phyloP scores from a whole-genome alignment of 1,140 invertebrate genomes.

The Heliothis virescens region DNA sequence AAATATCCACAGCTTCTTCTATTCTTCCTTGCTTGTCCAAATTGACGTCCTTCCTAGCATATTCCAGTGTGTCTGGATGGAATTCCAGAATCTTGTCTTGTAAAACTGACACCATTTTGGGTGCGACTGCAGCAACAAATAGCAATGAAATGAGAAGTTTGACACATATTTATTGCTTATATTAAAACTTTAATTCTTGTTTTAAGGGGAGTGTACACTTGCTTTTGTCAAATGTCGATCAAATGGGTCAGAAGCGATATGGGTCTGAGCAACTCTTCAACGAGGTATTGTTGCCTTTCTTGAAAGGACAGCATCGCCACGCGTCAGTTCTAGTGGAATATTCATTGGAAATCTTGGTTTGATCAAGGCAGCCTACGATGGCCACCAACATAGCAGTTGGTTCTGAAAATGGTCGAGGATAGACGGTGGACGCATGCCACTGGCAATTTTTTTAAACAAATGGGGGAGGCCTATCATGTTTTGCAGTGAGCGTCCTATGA shows the following conservation, averaged over 20 bases:
- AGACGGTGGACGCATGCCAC: neutral
- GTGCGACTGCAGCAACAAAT: neutral
- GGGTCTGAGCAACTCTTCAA: too few relatives aligned
- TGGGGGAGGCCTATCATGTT: neutral
- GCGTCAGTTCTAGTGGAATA: too few relatives aligned
- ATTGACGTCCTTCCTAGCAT: conserved; percentile 54
- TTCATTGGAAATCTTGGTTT: neutral
- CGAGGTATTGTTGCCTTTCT: too few relatives aligned
- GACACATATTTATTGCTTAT: neutral
- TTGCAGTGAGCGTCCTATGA: neutral
- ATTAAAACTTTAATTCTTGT: neutral
- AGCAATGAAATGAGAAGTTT: neutral
- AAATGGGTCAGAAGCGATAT: too few relatives aligned
- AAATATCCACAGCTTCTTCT: conserved; percentile 56
- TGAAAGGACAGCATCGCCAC: too few relatives aligned
- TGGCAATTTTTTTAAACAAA: too few relatives aligned
- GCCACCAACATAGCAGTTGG: neutral
- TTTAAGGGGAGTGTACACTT: neutral
- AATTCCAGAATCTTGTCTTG: conserved; percentile 40
- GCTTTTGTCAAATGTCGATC: too few relatives aligned
- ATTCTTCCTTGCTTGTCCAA: conserved; percentile 58
- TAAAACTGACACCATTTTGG: conserved; percentile 10
- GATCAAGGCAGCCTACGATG: neutral
- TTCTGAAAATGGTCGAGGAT: too few relatives aligned
- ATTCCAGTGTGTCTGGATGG: conserved; percentile 54